Base-by-base conservation (phyloP, 2,797 vertebrate species). In the Bradypodion ventrale region DNA sequence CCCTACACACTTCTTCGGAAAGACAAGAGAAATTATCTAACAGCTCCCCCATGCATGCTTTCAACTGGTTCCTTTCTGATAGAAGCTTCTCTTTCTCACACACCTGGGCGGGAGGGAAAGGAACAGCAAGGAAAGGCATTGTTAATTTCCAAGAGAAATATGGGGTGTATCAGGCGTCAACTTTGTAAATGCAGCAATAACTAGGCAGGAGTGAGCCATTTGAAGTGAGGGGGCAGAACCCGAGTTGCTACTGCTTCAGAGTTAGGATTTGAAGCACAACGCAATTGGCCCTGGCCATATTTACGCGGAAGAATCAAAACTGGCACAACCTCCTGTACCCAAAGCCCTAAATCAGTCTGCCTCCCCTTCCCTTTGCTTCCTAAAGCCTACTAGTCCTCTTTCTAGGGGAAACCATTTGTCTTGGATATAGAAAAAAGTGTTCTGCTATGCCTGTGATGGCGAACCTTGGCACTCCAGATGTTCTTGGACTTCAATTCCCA, bases 1-100 rank as follows among this genome's bases (percentile, higher is more conserved):
- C 98, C 90, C 98, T 93, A 92, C 98, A 99, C 90, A 99, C 98
- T 94, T 99, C 98, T 95, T 99, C 98, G 42, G 98, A 99, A 92
- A 99, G 96, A 89, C 99, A 99, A 8, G 99, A 99, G 96, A 99
- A 99, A 94, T 99, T 99, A 96, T 99, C 98, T 96, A 98, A 96
- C 89, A 99, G 97, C 93, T 99, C 99, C 8, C 98, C 98, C 99
- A 99, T 99, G 87, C 98, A 98, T 0, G 98, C 98, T 94, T 99
- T 99, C 95, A 99, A 95, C 90, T 99, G 98, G 93, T 99, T 99
- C 94, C 98, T 97, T 96, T 99, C 99, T 0, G 98, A 98, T 93
- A 99, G 96, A 90, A 99, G 93, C 92, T 99, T 99, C 93, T 99
- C 98, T 90, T 99, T 99, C 95, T 99, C 99, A 91, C 97, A 97